Evolutionary conservation across 2,797 vertebrate genomes (phyloP).

Genomic region (Adelosebastes latens): DNA sequence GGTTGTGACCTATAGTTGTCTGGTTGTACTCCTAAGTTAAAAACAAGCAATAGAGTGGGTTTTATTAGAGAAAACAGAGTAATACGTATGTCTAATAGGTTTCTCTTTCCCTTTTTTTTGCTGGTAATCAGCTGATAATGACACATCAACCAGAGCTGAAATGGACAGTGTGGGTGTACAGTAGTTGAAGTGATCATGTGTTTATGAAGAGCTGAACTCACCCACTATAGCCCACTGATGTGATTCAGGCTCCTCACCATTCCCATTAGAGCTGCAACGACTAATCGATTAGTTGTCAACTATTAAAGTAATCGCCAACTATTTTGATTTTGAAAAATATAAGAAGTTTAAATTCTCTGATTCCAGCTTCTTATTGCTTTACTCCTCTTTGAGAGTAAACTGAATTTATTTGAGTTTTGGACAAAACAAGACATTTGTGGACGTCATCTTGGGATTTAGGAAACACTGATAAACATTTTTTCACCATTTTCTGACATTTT

Average conservation of each 20-base stretch:
- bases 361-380: too few relatives aligned
- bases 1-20: not conserved
- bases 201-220: conserved; percentile 32
- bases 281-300: too few relatives aligned
- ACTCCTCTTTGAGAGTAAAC: too few relatives aligned
- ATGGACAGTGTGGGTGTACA: conserved; percentile 14
- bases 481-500: too few relatives aligned
- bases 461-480: too few relatives aligned
- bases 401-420: too few relatives aligned
- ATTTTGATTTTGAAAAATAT: too few relatives aligned
- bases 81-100: not conserved
- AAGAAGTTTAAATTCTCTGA: too few relatives aligned
- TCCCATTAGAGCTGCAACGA: not conserved
- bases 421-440: too few relatives aligned
- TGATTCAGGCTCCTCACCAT: conserved; percentile 42
- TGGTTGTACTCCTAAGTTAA: not conserved
- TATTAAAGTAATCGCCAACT: too few relatives aligned
- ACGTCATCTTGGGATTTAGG: too few relatives aligned
- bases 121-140: conserved; percentile 8
- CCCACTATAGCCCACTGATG: conserved; percentile 3
- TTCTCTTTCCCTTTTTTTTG: not conserved
- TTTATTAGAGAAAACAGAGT: not conserved
- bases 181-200: conserved; percentile 40
- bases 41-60: not conserved
- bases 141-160: conserved; percentile 23